Evolutionary conservation across 2,888 invertebrate genomes (phyloP).

Genomic region (Ectemnius continuus): DNA sequence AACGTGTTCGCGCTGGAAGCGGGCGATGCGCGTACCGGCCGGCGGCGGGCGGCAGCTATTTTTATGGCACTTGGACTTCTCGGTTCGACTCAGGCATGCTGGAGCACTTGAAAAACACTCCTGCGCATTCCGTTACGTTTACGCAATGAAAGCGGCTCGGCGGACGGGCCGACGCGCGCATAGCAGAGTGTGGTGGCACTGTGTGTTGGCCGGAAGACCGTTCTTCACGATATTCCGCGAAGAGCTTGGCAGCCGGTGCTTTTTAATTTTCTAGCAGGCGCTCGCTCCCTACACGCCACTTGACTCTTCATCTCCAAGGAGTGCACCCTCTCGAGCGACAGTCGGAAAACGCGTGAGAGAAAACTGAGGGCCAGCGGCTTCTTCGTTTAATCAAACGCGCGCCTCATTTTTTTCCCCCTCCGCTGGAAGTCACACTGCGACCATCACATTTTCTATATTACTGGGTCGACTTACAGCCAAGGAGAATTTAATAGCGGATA

Average conservation of each 20-base stretch:
- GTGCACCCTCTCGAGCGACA: conserved; percentile 14
- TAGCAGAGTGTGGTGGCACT: conserved; percentile 12
- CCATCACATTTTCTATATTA: too few species aligned
- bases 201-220: conserved; percentile 13
- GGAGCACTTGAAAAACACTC: conserved; percentile 78
- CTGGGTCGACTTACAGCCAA: neutral
- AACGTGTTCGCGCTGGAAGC: conserved; percentile 5
- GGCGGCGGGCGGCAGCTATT: conserved; percentile 65
- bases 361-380: neutral
- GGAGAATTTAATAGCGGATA: too few species aligned
- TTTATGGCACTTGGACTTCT: conserved; percentile 74
- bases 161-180: conserved; percentile 21
- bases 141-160: conserved; percentile 62
- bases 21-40: conserved; percentile 60
- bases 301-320: conserved; percentile 15
- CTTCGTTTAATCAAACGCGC: neutral
- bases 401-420: neutral
- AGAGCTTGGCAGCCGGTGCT: conserved; percentile 28
- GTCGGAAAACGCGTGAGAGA: conserved; percentile 1
- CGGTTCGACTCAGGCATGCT: conserved; percentile 73
- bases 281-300: conserved; percentile 15
- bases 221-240: conserved; percentile 29
- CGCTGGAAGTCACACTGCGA: too few species aligned
- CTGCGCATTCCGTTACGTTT: conserved; percentile 76
- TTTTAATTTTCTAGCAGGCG: conserved; percentile 58